These are phyloP conservation scores for Scotopteryx bipunctaria DNA, from an alignment of 2,888 invertebrate genomes.

Conservation along the genomic window DNA sequence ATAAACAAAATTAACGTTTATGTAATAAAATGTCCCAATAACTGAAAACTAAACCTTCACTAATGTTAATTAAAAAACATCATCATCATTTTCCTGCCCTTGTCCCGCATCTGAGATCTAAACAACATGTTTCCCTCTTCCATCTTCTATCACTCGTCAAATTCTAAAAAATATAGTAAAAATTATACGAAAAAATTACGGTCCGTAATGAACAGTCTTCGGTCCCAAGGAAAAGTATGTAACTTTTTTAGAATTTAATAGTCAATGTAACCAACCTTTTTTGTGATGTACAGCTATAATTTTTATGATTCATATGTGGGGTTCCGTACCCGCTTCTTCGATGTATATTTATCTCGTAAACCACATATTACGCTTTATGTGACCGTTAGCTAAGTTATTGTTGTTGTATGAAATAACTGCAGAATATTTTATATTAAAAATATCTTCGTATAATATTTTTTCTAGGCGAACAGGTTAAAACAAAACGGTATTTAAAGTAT, in stretches of 20 bases:
- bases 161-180: neutral
- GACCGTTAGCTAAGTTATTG: constrained; percentile 60
- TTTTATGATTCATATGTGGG: constrained; percentile 60
- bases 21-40: too few relatives aligned
- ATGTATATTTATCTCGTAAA: constrained; percentile 58
- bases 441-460: too few relatives aligned
- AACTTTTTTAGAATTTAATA: constrained; percentile 32
- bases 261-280: constrained; percentile 38
- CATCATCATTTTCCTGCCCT: too few relatives aligned
- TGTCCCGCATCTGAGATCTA: too few relatives aligned
- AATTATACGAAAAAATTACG: neutral
- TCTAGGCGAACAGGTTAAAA: too few relatives aligned
- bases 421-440: constrained; percentile 3
- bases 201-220: constrained; percentile 6
- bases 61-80: too few relatives aligned
- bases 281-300: constrained; percentile 48
- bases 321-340: constrained; percentile 41
- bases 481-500: too few relatives aligned
- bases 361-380: constrained; percentile 62
- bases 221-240: constrained; percentile 13
- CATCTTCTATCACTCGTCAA: too few relatives aligned
- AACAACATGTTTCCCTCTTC: too few relatives aligned
- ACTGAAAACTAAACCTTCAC: too few relatives aligned
- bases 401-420: constrained; percentile 7
- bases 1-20: too few relatives aligned